Conservation (phyloP, 2,113 vertebrate species). For the Pantherophis guttatus region DNA sequence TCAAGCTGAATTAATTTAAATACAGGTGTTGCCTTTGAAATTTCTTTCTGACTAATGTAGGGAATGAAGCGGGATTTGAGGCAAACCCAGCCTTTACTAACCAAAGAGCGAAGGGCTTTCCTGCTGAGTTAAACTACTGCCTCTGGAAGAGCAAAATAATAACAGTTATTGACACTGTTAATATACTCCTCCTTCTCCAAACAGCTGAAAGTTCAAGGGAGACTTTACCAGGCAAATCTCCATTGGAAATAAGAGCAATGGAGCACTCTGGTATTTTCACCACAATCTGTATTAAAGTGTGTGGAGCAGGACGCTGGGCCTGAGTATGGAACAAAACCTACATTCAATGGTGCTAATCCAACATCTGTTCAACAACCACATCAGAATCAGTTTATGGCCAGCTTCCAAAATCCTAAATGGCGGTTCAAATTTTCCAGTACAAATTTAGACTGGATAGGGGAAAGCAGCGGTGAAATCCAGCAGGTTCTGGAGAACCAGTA, state of each 20-base stretch:
- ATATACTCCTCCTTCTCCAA: not conserved
- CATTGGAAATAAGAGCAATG: not conserved
- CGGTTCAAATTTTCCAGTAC: not conserved
- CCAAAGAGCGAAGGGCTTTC: not conserved
- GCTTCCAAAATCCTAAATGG: not conserved
- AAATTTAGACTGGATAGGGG: not conserved
- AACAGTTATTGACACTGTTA: not conserved
- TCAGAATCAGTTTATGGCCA: not conserved
- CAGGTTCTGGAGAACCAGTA: too few relatives aligned
- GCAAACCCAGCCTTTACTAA: not conserved
- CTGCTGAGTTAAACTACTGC: slow-evolving; percentile 1
- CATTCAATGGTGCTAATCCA: not conserved
- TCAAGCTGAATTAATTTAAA: slow-evolving; percentile 9
- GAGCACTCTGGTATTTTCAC: not conserved
- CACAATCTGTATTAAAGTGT: not conserved
- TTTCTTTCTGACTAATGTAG: not conserved
- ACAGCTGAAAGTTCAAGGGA: not conserved
- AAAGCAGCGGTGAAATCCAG: too few relatives aligned
- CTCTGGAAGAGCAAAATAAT: slow-evolving; percentile 13
- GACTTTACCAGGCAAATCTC: not conserved
- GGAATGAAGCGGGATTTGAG: not conserved
- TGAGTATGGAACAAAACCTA: not conserved
- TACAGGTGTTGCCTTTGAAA: slow-evolving; percentile 12
- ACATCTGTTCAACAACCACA: not conserved
- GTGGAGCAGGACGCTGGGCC: not conserved